Evolutionary conservation across 2,888 invertebrate species (phyloP).

Genomic region (Acheta domesticus): DNA sequence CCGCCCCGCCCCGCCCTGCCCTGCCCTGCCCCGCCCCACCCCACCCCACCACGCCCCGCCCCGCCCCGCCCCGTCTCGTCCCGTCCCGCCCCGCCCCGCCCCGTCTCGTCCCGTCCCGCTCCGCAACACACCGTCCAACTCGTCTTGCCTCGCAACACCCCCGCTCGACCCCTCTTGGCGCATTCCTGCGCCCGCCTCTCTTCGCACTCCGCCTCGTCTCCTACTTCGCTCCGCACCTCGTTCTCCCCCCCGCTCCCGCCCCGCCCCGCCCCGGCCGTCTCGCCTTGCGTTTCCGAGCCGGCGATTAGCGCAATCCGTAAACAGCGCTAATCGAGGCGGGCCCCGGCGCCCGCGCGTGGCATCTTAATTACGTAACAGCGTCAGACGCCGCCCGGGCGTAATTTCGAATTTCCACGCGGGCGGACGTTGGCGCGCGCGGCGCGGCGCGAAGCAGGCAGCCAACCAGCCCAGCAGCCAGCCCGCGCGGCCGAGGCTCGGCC

Average conservation of each 20-base stretch:
- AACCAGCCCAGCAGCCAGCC: no score
- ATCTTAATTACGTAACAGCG: conserved; percentile 1
- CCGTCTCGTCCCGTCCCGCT: no score
- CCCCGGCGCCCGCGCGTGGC: neutral
- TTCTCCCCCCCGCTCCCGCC: no score
- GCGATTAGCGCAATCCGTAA: conserved; percentile 9
- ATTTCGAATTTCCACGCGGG: conserved; percentile 4
- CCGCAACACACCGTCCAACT: no score
- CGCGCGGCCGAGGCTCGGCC: no score
- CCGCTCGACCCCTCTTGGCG: no score
- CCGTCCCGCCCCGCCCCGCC: no score
- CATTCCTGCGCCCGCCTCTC: neutral
- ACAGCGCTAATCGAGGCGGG: conserved; percentile 9
- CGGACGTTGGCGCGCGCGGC: neutral
- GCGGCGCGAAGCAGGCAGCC: neutral
- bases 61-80: no score
- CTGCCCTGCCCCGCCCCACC: no score
- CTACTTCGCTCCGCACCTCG: neutral
- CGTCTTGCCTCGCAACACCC: no score
- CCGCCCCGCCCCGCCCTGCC: no score
- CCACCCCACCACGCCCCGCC: no score
- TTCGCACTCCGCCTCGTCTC: neutral
- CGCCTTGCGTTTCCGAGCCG: neutral
- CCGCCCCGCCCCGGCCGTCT: neutral
- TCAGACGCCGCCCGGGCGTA: conserved; percentile 18